These are phyloP conservation scores for Taenioides sp. DNA, from an alignment of 2,797 vertebrate genomes.

Conservation along the genomic window DNA sequence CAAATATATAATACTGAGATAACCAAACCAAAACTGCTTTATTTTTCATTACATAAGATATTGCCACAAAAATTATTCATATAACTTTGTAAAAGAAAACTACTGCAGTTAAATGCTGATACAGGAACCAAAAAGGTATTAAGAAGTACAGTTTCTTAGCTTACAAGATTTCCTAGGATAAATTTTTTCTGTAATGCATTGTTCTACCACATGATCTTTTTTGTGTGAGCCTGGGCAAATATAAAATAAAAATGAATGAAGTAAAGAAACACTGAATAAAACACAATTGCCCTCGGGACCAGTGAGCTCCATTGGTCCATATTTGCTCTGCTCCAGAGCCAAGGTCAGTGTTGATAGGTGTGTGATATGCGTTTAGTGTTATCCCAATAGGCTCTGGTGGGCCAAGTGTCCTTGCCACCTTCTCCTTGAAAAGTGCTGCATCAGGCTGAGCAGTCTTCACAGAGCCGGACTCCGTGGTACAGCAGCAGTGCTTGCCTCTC, in stretches of 20 bases:
- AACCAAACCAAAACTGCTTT: neutral
- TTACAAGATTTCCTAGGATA: neutral
- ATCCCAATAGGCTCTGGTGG: conserved; percentile 36
- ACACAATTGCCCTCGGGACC: neutral
- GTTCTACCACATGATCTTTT: neutral
- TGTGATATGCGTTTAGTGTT: conserved; percentile 15
- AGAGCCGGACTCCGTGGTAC: conserved; percentile 29
- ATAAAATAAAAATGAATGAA: no score
- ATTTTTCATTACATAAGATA: neutral
- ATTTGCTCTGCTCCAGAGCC: neutral
- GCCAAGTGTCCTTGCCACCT: conserved; percentile 65
- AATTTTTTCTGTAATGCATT: neutral
- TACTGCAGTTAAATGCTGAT: no score
- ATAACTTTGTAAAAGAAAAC: no score
- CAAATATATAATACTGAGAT: neutral
- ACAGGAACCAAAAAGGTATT: neutral
- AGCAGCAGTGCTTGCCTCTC: conserved; percentile 39
- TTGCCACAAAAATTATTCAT: no score
- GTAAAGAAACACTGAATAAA: neutral
- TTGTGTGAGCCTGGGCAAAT: neutral
- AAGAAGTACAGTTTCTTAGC: neutral
- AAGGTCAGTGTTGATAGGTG: conserved; percentile 7
- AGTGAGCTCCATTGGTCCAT: neutral
- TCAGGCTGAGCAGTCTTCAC: conserved; percentile 60
- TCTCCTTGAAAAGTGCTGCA: conserved; percentile 70